Conservation (phyloP, 2,113 vertebrate species). For the Phalacrocorax pelagicus region DNA sequence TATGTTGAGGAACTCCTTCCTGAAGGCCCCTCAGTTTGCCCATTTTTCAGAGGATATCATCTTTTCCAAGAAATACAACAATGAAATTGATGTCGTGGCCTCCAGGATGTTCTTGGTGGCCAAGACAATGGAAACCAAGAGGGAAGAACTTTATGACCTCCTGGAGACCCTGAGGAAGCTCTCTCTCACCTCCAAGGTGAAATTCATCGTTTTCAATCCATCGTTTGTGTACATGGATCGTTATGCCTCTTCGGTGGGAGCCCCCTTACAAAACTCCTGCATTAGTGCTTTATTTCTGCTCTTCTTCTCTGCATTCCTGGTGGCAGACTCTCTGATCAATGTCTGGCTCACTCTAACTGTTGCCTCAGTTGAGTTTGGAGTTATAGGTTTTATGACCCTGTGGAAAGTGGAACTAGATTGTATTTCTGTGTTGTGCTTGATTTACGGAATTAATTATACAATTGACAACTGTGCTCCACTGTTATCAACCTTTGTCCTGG, state of each 20-base stretch:
- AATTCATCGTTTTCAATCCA: slow-evolving; percentile 98
- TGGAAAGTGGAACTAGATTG: slow-evolving; percentile 98
- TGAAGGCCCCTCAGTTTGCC: slow-evolving; percentile 88
- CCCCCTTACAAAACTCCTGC: slow-evolving; percentile 95
- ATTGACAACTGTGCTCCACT: slow-evolving; percentile 95
- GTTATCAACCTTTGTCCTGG: slow-evolving; percentile 93
- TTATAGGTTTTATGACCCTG: slow-evolving; percentile 98
- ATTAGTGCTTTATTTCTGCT: slow-evolving; percentile 96
- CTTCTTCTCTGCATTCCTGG: slow-evolving; percentile 93
- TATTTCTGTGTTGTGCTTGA: slow-evolving; percentile 95
- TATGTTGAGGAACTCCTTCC: slow-evolving; percentile 88
- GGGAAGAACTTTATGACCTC: slow-evolving; percentile 96
- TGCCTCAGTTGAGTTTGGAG: slow-evolving; percentile 94
- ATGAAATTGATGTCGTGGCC: slow-evolving; percentile 92
- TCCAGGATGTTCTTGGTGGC: slow-evolving; percentile 97
- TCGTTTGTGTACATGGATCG: slow-evolving; percentile 99
- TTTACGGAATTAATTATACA: slow-evolving; percentile 94
- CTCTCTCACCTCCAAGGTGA: slow-evolving; percentile 95
- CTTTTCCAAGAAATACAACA: slow-evolving; percentile 91
- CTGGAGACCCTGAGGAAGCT: slow-evolving; percentile 94
- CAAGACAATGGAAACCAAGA: slow-evolving; percentile 97
- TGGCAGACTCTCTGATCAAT: slow-evolving; percentile 93
- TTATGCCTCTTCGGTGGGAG: slow-evolving; percentile 95
- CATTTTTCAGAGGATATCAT: slow-evolving; percentile 98
- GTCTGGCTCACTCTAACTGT: slow-evolving; percentile 95